A percentile compares a stretch with the other conserved stretches of the same genome.
phyloP scores from a whole-genome alignment of 2,797 vertebrate species.

The Sebastes diploproa region DNA sequence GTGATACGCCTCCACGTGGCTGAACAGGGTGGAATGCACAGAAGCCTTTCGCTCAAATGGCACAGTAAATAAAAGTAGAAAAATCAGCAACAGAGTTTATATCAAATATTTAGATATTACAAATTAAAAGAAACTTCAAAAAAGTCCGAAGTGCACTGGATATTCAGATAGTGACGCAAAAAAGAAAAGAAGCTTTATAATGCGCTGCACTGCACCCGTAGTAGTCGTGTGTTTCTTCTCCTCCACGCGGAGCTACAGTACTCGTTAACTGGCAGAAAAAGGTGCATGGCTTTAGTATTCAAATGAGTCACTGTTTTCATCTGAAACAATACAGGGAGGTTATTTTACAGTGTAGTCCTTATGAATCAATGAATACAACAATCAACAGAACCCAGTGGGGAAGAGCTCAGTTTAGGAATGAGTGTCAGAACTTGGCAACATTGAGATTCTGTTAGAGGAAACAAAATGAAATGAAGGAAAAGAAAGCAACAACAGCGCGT shows the following conservation, averaged over 20 bases:
- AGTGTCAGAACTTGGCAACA: constrained; percentile 31
- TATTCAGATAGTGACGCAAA: constrained; percentile 30
- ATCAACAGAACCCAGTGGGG: constrained; percentile 8
- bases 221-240: constrained; percentile 41
- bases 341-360: constrained; percentile 21
- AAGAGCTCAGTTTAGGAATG: constrained; percentile 16
- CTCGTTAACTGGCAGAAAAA: constrained; percentile 68
- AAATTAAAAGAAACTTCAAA: constrained; percentile 59
- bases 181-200: constrained; percentile 25
- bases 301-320: constrained; percentile 37
- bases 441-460: constrained; percentile 34
- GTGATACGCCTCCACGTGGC: constrained; percentile 36
- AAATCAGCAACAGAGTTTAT: constrained; percentile 55
- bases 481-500: constrained; percentile 16
- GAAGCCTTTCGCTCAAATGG: constrained; percentile 34
- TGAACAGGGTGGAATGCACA: constrained; percentile 26
- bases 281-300: constrained; percentile 78
- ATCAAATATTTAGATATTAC: constrained; percentile 63
- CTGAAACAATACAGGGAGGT: constrained; percentile 26
- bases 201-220: constrained; percentile 70
- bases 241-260: constrained; percentile 71
- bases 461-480: background rate
- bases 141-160: constrained; percentile 61
- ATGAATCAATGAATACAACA: constrained; percentile 15
- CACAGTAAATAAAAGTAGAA: constrained; percentile 59